These are phyloP conservation scores for Caenorhabditis wallacei DNA, from an alignment of 2,888 invertebrate species.

Conservation along the genomic window DNA sequence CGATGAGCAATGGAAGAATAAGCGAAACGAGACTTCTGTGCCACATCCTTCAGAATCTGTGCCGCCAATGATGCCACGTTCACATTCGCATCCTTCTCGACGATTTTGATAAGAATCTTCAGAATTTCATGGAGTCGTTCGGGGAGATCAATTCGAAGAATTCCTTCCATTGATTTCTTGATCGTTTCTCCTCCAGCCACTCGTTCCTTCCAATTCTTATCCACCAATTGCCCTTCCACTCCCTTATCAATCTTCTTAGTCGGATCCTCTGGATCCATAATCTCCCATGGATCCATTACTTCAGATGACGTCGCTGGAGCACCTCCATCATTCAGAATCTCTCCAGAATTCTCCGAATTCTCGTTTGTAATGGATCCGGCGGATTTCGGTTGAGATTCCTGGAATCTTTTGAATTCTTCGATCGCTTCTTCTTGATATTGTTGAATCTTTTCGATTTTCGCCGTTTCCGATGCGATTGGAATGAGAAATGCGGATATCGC, in stretches of 20 bases:
- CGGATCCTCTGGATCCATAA: slow-evolving; percentile 90
- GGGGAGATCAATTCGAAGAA: slow-evolving; percentile 41
- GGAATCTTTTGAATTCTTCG: slow-evolving; percentile 46
- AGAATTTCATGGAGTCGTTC: slow-evolving; percentile 58
- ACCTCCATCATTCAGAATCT: too few species aligned
- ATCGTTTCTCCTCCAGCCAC: slow-evolving; percentile 47
- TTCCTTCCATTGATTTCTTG: slow-evolving; percentile 51
- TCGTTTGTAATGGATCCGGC: neutral
- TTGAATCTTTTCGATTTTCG: slow-evolving; percentile 69
- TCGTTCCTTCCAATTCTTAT: slow-evolving; percentile 66
- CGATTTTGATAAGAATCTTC: slow-evolving; percentile 84
- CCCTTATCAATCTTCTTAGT: slow-evolving; percentile 68
- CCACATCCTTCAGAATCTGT: slow-evolving; percentile 90
- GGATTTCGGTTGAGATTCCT: slow-evolving; percentile 24
- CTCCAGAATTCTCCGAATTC: neutral
- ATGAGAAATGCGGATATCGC: slow-evolving; percentile 48
- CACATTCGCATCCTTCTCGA: slow-evolving; percentile 96
- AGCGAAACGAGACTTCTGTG: slow-evolving; percentile 91
- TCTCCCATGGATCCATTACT: slow-evolving; percentile 85
- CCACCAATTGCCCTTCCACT: slow-evolving; percentile 46
- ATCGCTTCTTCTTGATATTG: slow-evolving; percentile 58
- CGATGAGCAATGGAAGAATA: slow-evolving; percentile 90
- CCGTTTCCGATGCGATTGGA: slow-evolving; percentile 53
- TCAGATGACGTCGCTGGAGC: slow-evolving; percentile 95
- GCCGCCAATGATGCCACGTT: slow-evolving; percentile 92